Base-by-base conservation (phyloP, 2,113 vertebrate genomes). In the Spheniscus mendiculus region DNA sequence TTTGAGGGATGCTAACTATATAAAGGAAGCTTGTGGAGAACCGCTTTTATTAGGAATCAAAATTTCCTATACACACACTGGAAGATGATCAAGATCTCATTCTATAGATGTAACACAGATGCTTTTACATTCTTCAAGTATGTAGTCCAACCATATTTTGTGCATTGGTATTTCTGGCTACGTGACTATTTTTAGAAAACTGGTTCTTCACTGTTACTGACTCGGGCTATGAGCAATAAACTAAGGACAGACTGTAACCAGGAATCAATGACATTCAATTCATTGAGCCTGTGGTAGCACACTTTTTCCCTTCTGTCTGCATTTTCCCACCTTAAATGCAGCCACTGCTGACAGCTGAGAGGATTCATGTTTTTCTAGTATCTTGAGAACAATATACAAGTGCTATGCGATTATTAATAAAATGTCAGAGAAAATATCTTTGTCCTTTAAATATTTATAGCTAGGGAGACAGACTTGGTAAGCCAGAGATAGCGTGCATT, bases 341-440 rank as follows among this genome's bases (percentile, higher is more conserved):
- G 29, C 26, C 13, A 11, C 19, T 81, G 30, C 38, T 45, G 85
- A 70, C 15, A 77, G 29, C 23, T 88, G 59, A 83, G 44, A 74
- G 12, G n/a, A 81, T 71, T 89, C 4, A 25, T 30, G 21, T n/a
- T 96, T 90, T 93, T 50, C 58, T 42, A 27, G 18, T 66, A 34
- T 66, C 50, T 58, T 81, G 32, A 86, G 72, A 27, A 71, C 44
- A 87, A 44, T 78, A 87, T 58, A 71, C 6, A 83, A 92, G n/a
- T 34, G n/a, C 18, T 71, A n/a, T 56, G 52, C 44, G 77, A 79
- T 92, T 93, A 90, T 78, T 95, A 95, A 78, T 74, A 83, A 89
- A 93, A 72, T 26, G 32, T 50, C 58, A 94, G 50, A 73, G 55
- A 89, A 95, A 84, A 63, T 67, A 84, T 38, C 26, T 84, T 81